phyloP scores from a whole-genome alignment of 2,113 vertebrate genomes.

The Muntiacus muntjak region DNA sequence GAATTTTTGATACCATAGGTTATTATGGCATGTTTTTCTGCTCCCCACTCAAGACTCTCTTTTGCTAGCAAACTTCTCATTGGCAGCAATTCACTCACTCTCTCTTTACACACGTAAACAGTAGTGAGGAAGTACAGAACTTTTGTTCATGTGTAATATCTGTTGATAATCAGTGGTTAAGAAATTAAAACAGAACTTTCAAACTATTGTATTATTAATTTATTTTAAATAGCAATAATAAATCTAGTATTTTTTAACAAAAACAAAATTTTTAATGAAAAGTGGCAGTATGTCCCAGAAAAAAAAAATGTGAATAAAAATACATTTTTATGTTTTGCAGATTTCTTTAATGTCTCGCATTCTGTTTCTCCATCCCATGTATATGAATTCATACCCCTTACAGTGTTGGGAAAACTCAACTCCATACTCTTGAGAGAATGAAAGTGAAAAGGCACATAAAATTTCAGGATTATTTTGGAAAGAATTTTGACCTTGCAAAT shows the following conservation, averaged over 20 bases:
- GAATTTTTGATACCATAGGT: background rate
- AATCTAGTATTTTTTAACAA: background rate
- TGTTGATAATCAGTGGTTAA: background rate
- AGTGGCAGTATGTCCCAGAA: background rate
- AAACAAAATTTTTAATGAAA: background rate
- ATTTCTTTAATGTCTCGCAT: background rate
- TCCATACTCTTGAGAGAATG: background rate
- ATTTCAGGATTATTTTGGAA: background rate
- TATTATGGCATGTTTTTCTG: background rate
- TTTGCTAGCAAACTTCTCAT: background rate
- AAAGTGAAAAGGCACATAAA: background rate
- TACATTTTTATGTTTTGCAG: background rate
- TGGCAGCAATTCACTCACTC: background rate
- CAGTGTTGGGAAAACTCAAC: background rate
- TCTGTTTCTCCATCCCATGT: background rate
- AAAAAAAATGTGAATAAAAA: background rate
- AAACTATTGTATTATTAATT: background rate
- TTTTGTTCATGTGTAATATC: background rate
- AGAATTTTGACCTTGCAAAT: background rate
- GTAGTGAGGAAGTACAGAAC: background rate
- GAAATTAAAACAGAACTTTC: background rate
- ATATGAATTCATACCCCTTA: background rate
- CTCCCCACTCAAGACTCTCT: background rate
- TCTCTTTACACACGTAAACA: background rate
- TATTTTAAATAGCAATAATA: background rate